phyloP scores from a whole-genome alignment of 2,113 vertebrate species.

The Brienomyrus longianalis region DNA sequence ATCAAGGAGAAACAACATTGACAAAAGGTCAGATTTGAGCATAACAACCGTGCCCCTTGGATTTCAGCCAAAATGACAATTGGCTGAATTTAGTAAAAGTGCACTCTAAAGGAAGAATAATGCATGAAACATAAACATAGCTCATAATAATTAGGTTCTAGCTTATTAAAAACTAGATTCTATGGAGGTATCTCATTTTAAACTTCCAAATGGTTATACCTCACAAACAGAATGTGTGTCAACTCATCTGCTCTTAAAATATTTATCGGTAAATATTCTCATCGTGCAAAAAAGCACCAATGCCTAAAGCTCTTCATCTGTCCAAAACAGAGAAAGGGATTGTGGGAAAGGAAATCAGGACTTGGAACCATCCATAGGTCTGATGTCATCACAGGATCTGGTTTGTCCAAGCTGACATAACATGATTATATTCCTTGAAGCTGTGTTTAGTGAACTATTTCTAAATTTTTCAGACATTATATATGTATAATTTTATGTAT shows the following conservation, averaged over 20 bases:
- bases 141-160: not conserved
- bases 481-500: not conserved
- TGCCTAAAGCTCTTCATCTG: conserved; percentile 2
- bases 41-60: not conserved
- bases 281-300: not conserved
- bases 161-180: not conserved
- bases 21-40: not conserved
- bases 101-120: not conserved
- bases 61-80: not conserved
- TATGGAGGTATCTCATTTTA: not conserved
- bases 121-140: not conserved
- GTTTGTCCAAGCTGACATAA: not conserved
- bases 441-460: not conserved
- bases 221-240: not conserved
- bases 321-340: conserved; percentile 14
- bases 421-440: not conserved
- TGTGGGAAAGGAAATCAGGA: not conserved
- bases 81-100: not conserved
- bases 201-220: not conserved
- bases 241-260: not conserved
- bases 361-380: not conserved
- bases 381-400: not conserved
- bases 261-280: not conserved
- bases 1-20: not conserved
- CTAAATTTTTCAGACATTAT: not conserved